Evolutionary conservation across 2,888 invertebrate genomes (phyloP).

Genomic region (Cheilosia variabilis): DNA sequence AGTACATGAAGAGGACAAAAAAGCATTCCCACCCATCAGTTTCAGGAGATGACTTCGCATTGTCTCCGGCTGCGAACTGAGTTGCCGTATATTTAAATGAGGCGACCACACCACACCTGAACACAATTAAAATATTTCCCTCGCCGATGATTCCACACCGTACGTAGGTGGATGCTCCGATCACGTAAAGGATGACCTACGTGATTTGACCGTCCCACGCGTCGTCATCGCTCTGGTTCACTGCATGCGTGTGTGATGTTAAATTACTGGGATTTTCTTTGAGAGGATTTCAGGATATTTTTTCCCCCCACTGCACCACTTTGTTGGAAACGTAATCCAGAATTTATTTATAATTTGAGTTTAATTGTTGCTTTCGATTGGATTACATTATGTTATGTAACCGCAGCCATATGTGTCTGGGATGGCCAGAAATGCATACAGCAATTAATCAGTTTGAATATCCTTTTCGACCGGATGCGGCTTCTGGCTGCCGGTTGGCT

Average conservation of each 20-base stretch:
- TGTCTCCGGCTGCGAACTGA: slow-evolving; percentile 52
- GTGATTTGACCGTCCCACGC: slow-evolving; percentile 56
- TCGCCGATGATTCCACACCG: slow-evolving; percentile 41
- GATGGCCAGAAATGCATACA: slow-evolving; percentile 45
- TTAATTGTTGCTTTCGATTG: slow-evolving; percentile 69
- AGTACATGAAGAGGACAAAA: background rate
- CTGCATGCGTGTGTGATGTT: slow-evolving; percentile 39
- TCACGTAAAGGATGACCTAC: slow-evolving; percentile 72
- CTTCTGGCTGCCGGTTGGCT: background rate
- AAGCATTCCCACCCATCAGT: background rate
- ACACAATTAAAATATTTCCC: slow-evolving; percentile 61
- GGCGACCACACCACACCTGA: slow-evolving; percentile 13
- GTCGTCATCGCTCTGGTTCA: slow-evolving; percentile 6
- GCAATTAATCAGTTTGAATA: slow-evolving; percentile 69
- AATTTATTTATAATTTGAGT: slow-evolving; percentile 68
- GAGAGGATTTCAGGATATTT: slow-evolving; percentile 26
- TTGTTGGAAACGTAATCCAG: slow-evolving; percentile 41
- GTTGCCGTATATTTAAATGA: slow-evolving; percentile 67
- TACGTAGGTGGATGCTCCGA: slow-evolving; percentile 31
- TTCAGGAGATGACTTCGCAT: slow-evolving; percentile 44
- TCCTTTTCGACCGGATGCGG: slow-evolving; percentile 33
- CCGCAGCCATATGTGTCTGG: slow-evolving; percentile 33
- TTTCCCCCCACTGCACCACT: background rate
- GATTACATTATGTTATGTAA: slow-evolving; percentile 60
- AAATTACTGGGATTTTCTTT: slow-evolving; percentile 66